Evolutionary conservation across 2,113 vertebrate genomes (phyloP).

Genomic region (Coregonus clupeaformis): DNA sequence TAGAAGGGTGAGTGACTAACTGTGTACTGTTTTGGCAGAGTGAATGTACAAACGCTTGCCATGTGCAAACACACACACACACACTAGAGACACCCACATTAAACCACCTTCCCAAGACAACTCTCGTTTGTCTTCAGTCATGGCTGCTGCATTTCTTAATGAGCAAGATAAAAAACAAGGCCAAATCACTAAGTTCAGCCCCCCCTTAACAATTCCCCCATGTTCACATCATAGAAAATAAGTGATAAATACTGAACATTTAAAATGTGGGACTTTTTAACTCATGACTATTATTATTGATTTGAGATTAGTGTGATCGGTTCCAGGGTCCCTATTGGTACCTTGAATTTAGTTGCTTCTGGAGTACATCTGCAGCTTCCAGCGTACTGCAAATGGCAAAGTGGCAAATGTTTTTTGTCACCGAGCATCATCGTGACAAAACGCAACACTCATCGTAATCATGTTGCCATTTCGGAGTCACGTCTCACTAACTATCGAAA

Average conservation of each 20-base stretch:
- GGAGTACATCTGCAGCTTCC: neutral
- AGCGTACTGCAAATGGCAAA: neutral
- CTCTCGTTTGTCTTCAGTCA: too few relatives aligned
- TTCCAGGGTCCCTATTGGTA: neutral
- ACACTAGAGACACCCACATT: too few relatives aligned
- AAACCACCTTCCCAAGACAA: too few relatives aligned
- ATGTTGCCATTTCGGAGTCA: neutral
- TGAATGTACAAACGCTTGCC: too few relatives aligned
- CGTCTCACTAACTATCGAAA: neutral
- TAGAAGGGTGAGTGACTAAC: too few relatives aligned
- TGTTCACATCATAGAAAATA: neutral
- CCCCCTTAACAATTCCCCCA: neutral
- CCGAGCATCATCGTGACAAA: neutral
- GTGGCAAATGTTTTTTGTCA: neutral
- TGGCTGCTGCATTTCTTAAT: too few relatives aligned
- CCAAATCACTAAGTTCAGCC: too few relatives aligned
- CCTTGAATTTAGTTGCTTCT: neutral
- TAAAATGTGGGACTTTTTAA: neutral
- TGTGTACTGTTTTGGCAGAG: too few relatives aligned
- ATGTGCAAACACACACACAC: too few relatives aligned
- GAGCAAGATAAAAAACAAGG: too few relatives aligned
- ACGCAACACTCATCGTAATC: neutral
- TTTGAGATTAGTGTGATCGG: neutral
- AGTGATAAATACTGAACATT: too few relatives aligned
- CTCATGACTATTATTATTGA: too few relatives aligned